These are phyloP conservation scores for Dendrolimus kikuchii DNA, from an alignment of 1,140 invertebrate species.

Conservation along the genomic window DNA sequence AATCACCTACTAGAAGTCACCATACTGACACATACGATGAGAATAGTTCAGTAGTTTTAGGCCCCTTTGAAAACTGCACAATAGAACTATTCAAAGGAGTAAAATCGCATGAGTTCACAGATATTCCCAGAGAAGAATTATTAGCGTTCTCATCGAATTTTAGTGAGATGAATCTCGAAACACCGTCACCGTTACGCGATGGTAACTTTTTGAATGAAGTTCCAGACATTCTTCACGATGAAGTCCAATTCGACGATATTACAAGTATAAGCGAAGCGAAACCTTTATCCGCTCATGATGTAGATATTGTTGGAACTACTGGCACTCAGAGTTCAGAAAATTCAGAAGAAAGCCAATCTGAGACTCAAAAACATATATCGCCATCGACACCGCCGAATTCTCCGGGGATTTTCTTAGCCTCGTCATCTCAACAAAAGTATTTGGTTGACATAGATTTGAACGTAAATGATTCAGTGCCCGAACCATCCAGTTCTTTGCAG, in stretches of 20 bases:
- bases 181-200: conserved; percentile 56
- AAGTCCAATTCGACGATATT: conserved; percentile 43
- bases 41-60: conserved; percentile 70
- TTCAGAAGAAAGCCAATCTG: conserved; percentile 32
- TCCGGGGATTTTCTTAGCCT: conserved; percentile 49
- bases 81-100: conserved; percentile 70
- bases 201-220: conserved; percentile 63
- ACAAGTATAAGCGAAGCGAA: conserved; percentile 36
- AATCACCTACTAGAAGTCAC: conserved; percentile 61
- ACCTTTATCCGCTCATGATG: conserved; percentile 3
- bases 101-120: conserved; percentile 53
- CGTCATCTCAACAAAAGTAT: conserved; percentile 47
- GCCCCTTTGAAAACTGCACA: conserved; percentile 72
- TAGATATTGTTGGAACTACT: conserved; percentile 1
- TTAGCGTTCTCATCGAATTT: conserved; percentile 71
- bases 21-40: conserved; percentile 61
- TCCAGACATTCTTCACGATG: conserved; percentile 46
- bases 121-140: conserved; percentile 62
- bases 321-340: conserved; percentile 31
- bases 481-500: conserved; percentile 22
- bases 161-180: conserved; percentile 63
- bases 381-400: conserved; percentile 60
- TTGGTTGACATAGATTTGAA: conserved; percentile 50
- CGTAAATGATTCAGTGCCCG: conserved; percentile 10
- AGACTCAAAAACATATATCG: conserved; percentile 45